Evolutionary conservation across 2,888 invertebrate genomes (phyloP).

Genomic region (Selenia dentaria): DNA sequence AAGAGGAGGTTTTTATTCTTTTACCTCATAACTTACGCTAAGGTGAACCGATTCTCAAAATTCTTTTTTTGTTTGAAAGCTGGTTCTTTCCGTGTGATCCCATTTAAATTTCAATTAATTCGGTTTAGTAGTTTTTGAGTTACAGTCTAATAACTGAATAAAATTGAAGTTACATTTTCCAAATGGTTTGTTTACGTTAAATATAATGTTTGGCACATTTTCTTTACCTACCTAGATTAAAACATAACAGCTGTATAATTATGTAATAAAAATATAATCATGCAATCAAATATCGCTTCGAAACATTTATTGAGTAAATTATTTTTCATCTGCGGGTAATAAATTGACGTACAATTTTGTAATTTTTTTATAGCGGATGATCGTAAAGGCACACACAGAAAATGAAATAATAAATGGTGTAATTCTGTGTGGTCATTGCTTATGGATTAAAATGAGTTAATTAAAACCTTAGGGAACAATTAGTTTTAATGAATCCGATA

Average conservation of each 20-base stretch:
- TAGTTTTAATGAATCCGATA: constrained; percentile 1
- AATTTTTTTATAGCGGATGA: constrained; percentile 8
- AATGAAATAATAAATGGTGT: constrained; percentile 8
- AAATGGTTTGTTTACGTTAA: no score
- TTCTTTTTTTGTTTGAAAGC: no score
- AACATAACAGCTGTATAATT: constrained; percentile 6
- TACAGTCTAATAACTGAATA: no score
- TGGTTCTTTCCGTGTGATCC: no score
- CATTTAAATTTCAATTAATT: no score
- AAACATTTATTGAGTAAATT: constrained; percentile 15
- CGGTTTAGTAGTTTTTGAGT: no score
- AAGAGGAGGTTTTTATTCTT: no score
- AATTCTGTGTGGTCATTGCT: constrained; percentile 11
- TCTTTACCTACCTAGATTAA: no score
- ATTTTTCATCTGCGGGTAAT: constrained; percentile 13
- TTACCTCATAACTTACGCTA: no score
- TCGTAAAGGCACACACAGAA: constrained; percentile 7
- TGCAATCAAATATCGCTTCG: constrained; percentile 14
- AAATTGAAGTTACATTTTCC: no score
- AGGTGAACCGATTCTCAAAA: no score
- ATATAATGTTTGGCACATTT: no score
- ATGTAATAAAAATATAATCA: constrained; percentile 14
- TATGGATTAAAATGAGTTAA: constrained; percentile 3
- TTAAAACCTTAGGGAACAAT: constrained; percentile 8
- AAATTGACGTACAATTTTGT: constrained; percentile 11